Percentiles rank a stretch among this genome's conserved stretches.
These are phyloP conservation scores for Terebella lapidaria DNA, from an alignment of 2,888 invertebrate species.

Conservation along the genomic window DNA sequence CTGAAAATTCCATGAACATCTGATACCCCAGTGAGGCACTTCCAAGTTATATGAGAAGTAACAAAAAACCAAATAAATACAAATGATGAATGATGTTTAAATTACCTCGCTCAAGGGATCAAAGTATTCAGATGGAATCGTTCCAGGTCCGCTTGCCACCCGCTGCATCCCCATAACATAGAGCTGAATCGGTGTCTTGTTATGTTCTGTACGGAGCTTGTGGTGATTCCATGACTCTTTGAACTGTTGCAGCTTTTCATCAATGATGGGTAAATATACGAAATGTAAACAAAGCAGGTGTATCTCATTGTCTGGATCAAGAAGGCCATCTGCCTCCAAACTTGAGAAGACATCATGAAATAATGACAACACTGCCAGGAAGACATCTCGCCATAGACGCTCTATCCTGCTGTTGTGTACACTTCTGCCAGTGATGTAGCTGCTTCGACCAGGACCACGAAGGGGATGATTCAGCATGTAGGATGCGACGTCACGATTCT, in stretches of 20 bases:
- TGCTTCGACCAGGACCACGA: neutral
- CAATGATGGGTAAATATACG: neutral
- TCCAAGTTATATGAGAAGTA: too few species aligned
- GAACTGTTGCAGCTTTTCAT: neutral
- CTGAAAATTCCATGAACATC: too few species aligned
- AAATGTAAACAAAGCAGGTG: neutral
- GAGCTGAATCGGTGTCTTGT: neutral
- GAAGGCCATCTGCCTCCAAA: neutral
- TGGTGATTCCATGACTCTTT: neutral
- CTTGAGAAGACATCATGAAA: neutral
- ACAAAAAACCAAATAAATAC: too few species aligned
- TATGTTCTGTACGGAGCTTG: neutral
- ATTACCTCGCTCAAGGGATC: neutral
- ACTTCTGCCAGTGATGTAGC: neutral
- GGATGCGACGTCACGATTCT: neutral
- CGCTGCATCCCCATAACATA: neutral
- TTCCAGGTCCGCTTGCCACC: neutral
- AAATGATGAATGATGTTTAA: too few species aligned
- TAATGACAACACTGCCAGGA: neutral
- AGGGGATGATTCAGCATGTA: too few species aligned
- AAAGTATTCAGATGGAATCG: neutral
- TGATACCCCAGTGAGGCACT: too few species aligned
- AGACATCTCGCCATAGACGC: neutral
- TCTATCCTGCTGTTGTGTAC: neutral
- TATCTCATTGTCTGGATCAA: neutral